Base-by-base conservation (phyloP, 2,113 vertebrate genomes). In the Elephantulus edwardii region DNA sequence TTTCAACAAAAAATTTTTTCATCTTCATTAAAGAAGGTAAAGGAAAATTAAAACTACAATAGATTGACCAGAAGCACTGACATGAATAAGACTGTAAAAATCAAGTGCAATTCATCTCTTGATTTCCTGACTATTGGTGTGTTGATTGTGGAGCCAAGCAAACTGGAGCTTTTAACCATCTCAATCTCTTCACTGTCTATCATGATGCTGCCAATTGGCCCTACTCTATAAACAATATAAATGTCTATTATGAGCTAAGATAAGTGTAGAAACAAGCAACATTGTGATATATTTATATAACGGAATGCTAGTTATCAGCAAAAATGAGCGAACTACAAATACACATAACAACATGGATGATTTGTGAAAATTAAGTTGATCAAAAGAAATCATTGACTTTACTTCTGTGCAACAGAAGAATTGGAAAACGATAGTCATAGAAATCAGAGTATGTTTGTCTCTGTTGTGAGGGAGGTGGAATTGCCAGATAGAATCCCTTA, bases 191-290 rank as follows among this genome's bases (percentile, higher is more conserved):
- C n/a, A n/a, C n/a, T n/a, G n/a, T n/a, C n/a, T n/a, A n/a, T n/a
- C n/a, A n/a, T n/a, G n/a, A n/a, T n/a, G n/a, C n/a, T n/a, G n/a
- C n/a, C n/a, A n/a, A n/a, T n/a, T n/a, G n/a, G 9, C 17, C 42
- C 40, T 44, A 77, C 54, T 48, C 33, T 46, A 13, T 38, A 90
- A 85, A 66, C 24, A 92, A 58, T 12, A 8, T 20, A 58, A 76
- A 46, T 81, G 2, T 62, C n/a, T 88, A 76, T 46, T 16, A 68
- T 54, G 9, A 28, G 3, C 4, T 38, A 86, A 28, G 4, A 4
- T 38, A 86, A 78, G 74, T 70, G 3, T n/a, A 85, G 46, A 70
- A 85, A 77, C 46, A 85, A 46, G 75, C n/a, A n/a, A n/a, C n/a
- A n/a, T n/a, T n/a, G n/a, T n/a, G n/a, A n/a, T n/a, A n/a, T n/a